Conservation (phyloP, 2,113 vertebrate genomes). For the Ceuthmochares aereus region DNA sequence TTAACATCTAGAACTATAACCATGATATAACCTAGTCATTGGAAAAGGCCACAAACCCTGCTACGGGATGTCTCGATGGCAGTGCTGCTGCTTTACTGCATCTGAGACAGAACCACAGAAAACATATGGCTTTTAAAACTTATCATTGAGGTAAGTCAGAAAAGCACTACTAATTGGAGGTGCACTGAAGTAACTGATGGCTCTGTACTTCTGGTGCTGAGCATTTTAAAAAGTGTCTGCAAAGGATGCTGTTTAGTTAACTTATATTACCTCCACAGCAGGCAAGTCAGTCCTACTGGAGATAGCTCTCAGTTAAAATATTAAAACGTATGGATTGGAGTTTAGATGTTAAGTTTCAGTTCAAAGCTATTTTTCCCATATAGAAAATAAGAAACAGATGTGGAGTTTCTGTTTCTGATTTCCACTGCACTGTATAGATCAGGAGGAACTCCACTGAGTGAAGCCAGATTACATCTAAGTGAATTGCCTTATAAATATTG, state of each 20-base stretch:
- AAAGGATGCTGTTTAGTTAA: not conserved
- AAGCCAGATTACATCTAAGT: conserved; percentile 25
- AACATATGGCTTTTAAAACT: conserved; percentile 4
- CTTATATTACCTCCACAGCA: not conserved
- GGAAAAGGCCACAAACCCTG: conserved; percentile 62
- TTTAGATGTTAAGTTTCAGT: not conserved
- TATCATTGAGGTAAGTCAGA: not conserved
- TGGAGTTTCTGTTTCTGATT: conserved; percentile 34
- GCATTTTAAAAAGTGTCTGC: not conserved
- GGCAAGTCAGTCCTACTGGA: not conserved
- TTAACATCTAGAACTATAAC: conserved; percentile 74
- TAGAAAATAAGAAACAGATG: conserved; percentile 40
- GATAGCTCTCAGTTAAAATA: not conserved
- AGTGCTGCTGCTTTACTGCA: conserved; percentile 36
- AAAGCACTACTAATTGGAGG: not conserved
- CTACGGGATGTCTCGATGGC: conserved; percentile 17
- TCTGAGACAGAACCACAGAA: conserved; percentile 41
- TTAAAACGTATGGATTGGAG: not conserved
- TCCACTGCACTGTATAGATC: not conserved
- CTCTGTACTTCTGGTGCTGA: not conserved
- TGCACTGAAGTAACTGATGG: not conserved
- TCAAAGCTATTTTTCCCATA: not conserved
- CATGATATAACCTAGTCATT: conserved; percentile 62
- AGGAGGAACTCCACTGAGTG: not conserved
- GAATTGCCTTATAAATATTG: conserved; percentile 30